Evolutionary conservation across 2,113 vertebrate genomes (phyloP), one percentile per base, ranked within the genome.

Genomic region (Pseudopipra pipra): DNA sequence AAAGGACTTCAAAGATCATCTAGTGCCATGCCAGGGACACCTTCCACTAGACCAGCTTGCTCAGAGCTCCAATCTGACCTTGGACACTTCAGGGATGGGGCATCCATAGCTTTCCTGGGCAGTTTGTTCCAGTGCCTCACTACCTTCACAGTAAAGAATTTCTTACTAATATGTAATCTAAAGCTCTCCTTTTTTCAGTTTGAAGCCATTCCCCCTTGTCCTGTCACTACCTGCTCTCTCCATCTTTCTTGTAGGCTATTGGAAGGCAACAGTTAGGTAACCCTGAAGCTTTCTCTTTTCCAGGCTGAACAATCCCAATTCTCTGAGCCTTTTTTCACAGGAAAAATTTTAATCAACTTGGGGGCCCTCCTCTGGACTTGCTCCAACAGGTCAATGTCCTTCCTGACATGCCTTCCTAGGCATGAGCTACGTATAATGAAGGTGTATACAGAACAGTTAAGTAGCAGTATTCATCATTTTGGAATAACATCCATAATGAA

Each of bases 301-400:
- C 41, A 63, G 41, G 47, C 71, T 49, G 21, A 55, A 49, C 12
- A 76, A 83, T 62, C 12, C 63, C 0, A 55, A 4, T 55, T 62
- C 17, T 62, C 62, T 70, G 30, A 70, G 47, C 12, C 25, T 63
- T 84, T 83, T 10, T 18, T 62, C 10, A 37, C 1, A 37, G 12
- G 14, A 76, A 14, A 63, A 22, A 21, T 37, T 49, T 12, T 55
- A 27, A 13, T 70, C 43, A 43, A 37, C 35, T 62, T 55, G 41
- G 30, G 35, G 10, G n/a, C 8, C 15, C 30, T 70, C 17, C 24
- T 71, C 63, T 49, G 41, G 22, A 43, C 35, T 63, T 0, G 0
- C 12, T 90, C 47, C 49, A 77, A 23, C 20, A 75, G 54, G 74
- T 5, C 24, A 2, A 54, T 35, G 5, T 55, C 22, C n/a, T 70